These are phyloP conservation scores for Holothuria scabra DNA, from an alignment of 53 echinoderm and acorn worm genomes.

Conservation along the genomic window DNA sequence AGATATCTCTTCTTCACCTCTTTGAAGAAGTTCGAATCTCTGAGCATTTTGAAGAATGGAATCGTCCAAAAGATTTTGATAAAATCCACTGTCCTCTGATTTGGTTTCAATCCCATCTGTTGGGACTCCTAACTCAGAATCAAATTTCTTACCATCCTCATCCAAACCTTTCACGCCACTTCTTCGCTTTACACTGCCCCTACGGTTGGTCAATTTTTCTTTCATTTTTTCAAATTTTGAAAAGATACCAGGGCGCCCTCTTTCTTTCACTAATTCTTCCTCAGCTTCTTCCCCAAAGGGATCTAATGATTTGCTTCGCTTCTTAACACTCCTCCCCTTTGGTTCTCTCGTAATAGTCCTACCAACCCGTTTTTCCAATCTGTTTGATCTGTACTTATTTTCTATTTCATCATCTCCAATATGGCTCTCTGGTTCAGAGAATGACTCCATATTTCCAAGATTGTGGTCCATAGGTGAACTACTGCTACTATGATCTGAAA, in stretches of 20 bases:
- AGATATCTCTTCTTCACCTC: constrained; percentile 72
- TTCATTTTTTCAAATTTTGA: constrained; percentile 81
- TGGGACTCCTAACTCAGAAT: constrained; percentile 53
- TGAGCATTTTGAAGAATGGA: constrained; percentile 14
- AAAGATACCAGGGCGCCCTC: constrained; percentile 85
- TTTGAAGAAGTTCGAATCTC: constrained; percentile 33
- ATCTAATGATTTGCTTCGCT: constrained; percentile 87
- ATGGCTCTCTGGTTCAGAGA: constrained; percentile 92
- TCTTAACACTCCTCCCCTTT: constrained; percentile 72
- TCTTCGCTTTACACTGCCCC: constrained; percentile 83
- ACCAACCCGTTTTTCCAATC: constrained; percentile 69
- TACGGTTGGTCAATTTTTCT: constrained; percentile 73
- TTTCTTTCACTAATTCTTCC: constrained; percentile 62
- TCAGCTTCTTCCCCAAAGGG: constrained; percentile 72
- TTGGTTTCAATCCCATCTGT: constrained; percentile 90
- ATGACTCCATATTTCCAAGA: constrained; percentile 70
- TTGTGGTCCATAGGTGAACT: constrained; percentile 58
- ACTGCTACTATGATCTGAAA: constrained; percentile 61
- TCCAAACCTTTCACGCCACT: constrained; percentile 63
- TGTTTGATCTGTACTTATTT: constrained; percentile 40
- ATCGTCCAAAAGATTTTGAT: constrained; percentile 73
- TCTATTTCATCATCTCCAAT: constrained; percentile 80
- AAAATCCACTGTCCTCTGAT: constrained; percentile 93
- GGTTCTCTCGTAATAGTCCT: constrained; percentile 75
- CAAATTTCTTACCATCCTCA: constrained; percentile 55